Base-by-base conservation (phyloP, 2,113 vertebrate species). In the Malurus elegans region DNA sequence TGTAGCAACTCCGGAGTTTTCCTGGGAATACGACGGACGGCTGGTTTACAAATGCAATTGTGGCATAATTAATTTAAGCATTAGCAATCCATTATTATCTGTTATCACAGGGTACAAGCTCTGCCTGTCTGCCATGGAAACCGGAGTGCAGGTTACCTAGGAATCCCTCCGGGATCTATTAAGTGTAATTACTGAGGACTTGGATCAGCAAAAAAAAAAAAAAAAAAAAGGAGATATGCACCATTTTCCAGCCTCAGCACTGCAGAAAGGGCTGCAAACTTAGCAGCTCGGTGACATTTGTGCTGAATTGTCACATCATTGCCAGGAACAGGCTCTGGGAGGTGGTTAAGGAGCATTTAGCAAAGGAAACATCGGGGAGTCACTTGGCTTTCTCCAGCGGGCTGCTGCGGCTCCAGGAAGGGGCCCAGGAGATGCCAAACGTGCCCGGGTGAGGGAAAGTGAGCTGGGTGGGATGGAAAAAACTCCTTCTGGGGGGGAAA, bases 81-180 rank as follows among this genome's bases (percentile, higher is more conserved):
- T 96, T 93, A 96, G 79, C 92, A 81, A 88, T 69, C 93, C 92
- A 65, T 95, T 84, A 93, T 93, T 94, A 75, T 94, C 83, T 64
- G 72, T 90, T 96, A 90, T 93, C 45, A 8, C 58, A 14, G 67
- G 87, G 18, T 73, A 58, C 67, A 42, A 88, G 82, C 94, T 90
- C 80, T 75, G 91, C 74, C 75, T 94, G 65, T 84, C 96, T 96
- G 91, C 92, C 95, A 96, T 96, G 96, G 96, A 96, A 96, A 96
- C 96, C 86, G 42, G 31, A 82, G 84, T 87, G 93, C 88, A 95
- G 92, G 89, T 95, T 96, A 94, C 88, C 92, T 20, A 89, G 91
- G 95, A 94, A 95, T 97, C 95, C 96, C 95, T 92, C 74, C 4
- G 96, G 96, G 95, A 96, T 83, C 95, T 96, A 91, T 96, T 92